These are phyloP conservation scores for Syrrhaptes paradoxus DNA, from an alignment of 2,113 vertebrate species.

Conservation along the genomic window DNA sequence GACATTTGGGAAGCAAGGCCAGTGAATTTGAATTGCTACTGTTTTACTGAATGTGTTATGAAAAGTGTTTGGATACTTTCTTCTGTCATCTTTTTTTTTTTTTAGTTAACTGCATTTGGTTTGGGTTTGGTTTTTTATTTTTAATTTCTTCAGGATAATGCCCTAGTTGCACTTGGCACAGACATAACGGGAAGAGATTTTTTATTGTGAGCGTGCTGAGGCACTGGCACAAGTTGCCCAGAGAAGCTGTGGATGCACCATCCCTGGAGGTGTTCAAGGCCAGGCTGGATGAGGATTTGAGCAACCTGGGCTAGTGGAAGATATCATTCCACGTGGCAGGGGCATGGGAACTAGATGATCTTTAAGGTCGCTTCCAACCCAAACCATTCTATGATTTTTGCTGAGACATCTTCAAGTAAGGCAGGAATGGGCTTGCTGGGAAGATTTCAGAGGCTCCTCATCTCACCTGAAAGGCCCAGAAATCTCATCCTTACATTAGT, in stretches of 20 bases:
- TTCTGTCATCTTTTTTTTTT: not conserved
- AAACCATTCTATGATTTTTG: not conserved
- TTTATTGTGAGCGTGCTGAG: no score
- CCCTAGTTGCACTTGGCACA: not conserved
- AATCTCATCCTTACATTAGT: not conserved
- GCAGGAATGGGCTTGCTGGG: not conserved
- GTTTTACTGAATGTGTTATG: not conserved
- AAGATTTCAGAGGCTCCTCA: not conserved
- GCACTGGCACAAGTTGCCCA: no score
- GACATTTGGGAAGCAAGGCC: not conserved
- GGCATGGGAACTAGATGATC: no score
- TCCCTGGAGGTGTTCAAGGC: no score
- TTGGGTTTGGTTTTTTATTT: not conserved
- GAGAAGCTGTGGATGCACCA: no score
- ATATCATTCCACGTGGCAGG: no score
- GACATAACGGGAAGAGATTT: no score
- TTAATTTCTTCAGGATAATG: not conserved
- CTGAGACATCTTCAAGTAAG: not conserved
- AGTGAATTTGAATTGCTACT: not conserved
- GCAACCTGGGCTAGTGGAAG: no score
- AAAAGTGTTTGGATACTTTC: not conserved
- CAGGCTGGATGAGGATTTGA: no score
- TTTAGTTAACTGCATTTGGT: not conserved
- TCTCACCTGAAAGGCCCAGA: not conserved
- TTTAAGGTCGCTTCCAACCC: no score